These are phyloP conservation scores for Lasioglossum vierecki DNA, from an alignment of 2,888 invertebrate species.

Conservation along the genomic window DNA sequence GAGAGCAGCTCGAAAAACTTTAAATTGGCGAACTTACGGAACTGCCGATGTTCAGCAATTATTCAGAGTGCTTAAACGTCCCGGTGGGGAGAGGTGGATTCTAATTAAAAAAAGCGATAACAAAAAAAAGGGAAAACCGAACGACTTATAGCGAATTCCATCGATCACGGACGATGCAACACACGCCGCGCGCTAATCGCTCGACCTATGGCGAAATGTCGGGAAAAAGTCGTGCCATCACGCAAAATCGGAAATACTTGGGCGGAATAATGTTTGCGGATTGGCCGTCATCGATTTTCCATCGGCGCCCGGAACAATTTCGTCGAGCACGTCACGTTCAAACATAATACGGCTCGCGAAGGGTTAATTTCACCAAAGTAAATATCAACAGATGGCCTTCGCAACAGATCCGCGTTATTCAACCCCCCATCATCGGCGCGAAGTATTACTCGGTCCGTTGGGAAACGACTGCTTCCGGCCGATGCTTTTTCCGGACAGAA, in stretches of 20 bases:
- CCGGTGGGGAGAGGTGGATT: not conserved
- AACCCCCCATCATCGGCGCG: conserved; percentile 16
- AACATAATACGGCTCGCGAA: conserved; percentile 46
- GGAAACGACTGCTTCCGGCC: not conserved
- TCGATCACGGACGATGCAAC: conserved; percentile 5
- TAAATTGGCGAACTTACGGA: conserved; percentile 44
- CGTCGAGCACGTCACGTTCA: conserved; percentile 37
- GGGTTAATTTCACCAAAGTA: conserved; percentile 48
- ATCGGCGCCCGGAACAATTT: conserved; percentile 38
- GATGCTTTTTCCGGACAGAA: not conserved
- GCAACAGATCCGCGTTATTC: conserved; percentile 34
- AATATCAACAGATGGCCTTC: conserved; percentile 45
- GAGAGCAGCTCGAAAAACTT: conserved; percentile 35
- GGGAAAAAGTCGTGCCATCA: not conserved
- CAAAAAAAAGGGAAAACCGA: not conserved
- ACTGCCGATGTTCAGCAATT: conserved; percentile 24
- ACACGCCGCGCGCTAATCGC: not conserved
- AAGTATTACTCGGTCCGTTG: not conserved
- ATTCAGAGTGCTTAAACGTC: conserved; percentile 23
- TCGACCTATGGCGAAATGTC: not conserved
- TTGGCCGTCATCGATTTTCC: conserved; percentile 36
- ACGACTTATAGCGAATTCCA: conserved; percentile 1
- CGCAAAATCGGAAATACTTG: conserved; percentile 19
- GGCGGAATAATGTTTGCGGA: conserved; percentile 40
- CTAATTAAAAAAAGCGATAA: conserved; percentile 12